phyloP scores from a whole-genome alignment of 2,888 invertebrate genomes.

The Cordilura impudica region DNA sequence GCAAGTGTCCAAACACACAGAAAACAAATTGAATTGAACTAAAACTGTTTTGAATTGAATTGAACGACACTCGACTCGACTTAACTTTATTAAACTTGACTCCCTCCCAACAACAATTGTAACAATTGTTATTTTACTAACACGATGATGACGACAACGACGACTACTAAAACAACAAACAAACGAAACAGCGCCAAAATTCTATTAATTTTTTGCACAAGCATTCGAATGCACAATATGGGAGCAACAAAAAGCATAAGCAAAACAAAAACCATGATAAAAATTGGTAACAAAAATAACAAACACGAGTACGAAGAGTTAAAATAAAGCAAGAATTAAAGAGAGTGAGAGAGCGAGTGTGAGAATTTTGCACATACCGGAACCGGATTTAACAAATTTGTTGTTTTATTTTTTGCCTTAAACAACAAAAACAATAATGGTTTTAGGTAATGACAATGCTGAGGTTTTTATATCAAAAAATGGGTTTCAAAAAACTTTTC shows the following conservation, averaged over 20 bases:
- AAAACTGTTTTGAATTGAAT: slow-evolving; percentile 45
- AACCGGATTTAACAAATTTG: slow-evolving; percentile 61
- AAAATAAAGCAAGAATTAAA: neutral
- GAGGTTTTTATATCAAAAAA: neutral
- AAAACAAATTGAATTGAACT: slow-evolving; percentile 60
- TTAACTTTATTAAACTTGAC: neutral
- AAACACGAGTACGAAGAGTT: neutral
- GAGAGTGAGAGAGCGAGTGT: slow-evolving; percentile 33
- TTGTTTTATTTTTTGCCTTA: slow-evolving; percentile 4
- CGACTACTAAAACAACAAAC: slow-evolving; percentile 13
- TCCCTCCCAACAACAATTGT: slow-evolving; percentile 2
- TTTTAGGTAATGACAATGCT: neutral
- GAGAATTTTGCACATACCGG: slow-evolving; percentile 55
- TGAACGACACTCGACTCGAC: slow-evolving; percentile 15
- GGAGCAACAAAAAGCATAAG: slow-evolving; percentile 28
- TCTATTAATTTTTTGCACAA: slow-evolving; percentile 24
- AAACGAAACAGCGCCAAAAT: slow-evolving; percentile 59
- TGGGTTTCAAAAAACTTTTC: too few species aligned
- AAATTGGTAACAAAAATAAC: slow-evolving; percentile 5
- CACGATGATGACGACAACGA: slow-evolving; percentile 1
- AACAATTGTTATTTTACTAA: slow-evolving; percentile 29
- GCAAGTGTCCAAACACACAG: slow-evolving; percentile 45
- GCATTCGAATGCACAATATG: slow-evolving; percentile 9
- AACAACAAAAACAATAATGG: neutral
- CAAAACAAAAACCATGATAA: slow-evolving; percentile 54